Evolutionary conservation across 2,888 invertebrate genomes (phyloP).

Genomic region (Aquatica leii): DNA sequence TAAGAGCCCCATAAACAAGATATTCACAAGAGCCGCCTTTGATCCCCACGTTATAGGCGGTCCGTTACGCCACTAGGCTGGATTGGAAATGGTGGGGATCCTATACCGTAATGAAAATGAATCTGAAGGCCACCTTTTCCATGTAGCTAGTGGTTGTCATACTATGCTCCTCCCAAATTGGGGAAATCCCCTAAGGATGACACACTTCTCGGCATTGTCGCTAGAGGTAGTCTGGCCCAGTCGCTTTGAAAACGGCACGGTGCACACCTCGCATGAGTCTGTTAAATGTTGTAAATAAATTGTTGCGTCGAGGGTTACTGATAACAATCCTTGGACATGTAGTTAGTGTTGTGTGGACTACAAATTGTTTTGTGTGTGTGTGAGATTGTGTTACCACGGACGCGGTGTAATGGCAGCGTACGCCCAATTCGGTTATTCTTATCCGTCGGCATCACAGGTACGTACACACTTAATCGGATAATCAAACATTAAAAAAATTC

Average conservation of each 20-base stretch:
- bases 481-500: no score
- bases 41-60: conserved; percentile 45
- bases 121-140: conserved; percentile 52
- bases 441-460: conserved; percentile 93
- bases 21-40: conserved; percentile 57
- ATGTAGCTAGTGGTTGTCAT: conserved; percentile 54
- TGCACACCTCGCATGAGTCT: conserved; percentile 51
- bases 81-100: conserved; percentile 49
- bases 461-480: no score
- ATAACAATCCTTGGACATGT: conserved; percentile 45
- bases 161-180: conserved; percentile 48
- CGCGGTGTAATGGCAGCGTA: conserved; percentile 74
- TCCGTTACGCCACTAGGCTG: conserved; percentile 38
- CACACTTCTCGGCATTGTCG: conserved; percentile 54
- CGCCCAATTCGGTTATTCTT: conserved; percentile 91
- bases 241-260: conserved; percentile 58
- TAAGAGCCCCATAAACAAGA: conserved; percentile 62
- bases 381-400: conserved; percentile 29
- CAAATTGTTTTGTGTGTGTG: conserved; percentile 48
- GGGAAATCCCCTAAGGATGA: conserved; percentile 49
- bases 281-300: conserved; percentile 47
- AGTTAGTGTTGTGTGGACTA: conserved; percentile 48
- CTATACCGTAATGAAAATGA: conserved; percentile 44
- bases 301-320: conserved; percentile 48
- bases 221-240: conserved; percentile 54